Evolutionary conservation across 2,797 vertebrate species (phyloP), one percentile per base, ranked within the genome.

Genomic region (Mormyrops boulengeri): DNA sequence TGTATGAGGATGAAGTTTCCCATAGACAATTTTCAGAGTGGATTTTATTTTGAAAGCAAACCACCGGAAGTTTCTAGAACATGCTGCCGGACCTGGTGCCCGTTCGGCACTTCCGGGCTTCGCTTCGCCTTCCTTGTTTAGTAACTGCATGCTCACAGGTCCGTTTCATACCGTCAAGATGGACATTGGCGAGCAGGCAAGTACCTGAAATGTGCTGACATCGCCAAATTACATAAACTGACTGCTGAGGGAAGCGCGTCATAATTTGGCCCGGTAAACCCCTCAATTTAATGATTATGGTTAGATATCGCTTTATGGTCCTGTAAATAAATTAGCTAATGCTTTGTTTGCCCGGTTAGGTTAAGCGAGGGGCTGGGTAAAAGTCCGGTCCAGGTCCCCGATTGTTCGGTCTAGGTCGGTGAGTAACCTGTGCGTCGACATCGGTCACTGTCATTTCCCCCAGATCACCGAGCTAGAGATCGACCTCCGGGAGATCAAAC

Each of bases 401-500:
- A 30, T 26, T 30, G 1, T 30, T 66, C 8, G 11, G 22, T 66
- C 60, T 66, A 30, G 60, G 1, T 66, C 22, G 22, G 26, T 34
- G 62, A 66, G 26, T 66, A 66, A 66, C 11, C 3, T 66, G 62
- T 30, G 62, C 30, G 19, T 66, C 62, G 8, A 12, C 12, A 30
- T 26, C 60, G 22, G 62, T 34, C 26, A 34, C 62, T 30, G 62
- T 34, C 66, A 34, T 69, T 34, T 44, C 85, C 11, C 88, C 38
- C 17, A 97, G 96, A 96, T 96, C 89, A 93, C 87, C 34, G 95
- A 98, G 95, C 91, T 99, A 38, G 97, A 98, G 94, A 97, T 95
- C 88, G 98, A 99, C 93, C 93, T 98, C 91, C 94, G 95, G 89
- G 98, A 99, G 92, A 93, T 98, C 85, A 95, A 95, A 7, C 94